These are phyloP conservation scores for Xiphias gladius DNA, from an alignment of 2,113 vertebrate genomes.

Conservation along the genomic window DNA sequence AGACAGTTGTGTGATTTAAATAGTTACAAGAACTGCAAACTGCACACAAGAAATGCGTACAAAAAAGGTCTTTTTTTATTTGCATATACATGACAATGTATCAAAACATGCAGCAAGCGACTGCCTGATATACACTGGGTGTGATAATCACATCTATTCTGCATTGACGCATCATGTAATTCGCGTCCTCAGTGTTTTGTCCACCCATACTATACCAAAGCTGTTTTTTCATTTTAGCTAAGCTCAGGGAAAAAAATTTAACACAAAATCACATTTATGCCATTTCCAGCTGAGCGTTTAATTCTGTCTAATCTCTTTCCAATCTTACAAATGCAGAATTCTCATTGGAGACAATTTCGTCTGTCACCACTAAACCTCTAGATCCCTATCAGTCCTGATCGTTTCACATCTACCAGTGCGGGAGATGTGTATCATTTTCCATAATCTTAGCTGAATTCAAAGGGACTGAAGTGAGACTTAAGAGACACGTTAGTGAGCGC, in stretches of 20 bases:
- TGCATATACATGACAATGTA: constrained; percentile 16
- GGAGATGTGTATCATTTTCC: constrained; percentile 79
- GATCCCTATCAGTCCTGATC: constrained; percentile 78
- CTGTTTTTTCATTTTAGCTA: constrained; percentile 38
- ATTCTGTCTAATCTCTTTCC: constrained; percentile 71
- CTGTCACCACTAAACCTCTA: constrained; percentile 77
- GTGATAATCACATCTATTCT: background rate
- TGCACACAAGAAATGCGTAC: background rate
- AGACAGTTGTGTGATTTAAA: constrained; percentile 34
- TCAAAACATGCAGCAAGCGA: constrained; percentile 4
- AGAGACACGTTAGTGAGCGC: constrained; percentile 62
- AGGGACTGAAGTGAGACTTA: constrained; percentile 71
- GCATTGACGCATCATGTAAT: constrained; percentile 10
- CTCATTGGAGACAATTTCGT: constrained; percentile 74
- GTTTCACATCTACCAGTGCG: constrained; percentile 75
- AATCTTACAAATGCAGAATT: constrained; percentile 74
- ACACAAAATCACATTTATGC: constrained; percentile 62
- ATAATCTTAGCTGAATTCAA: constrained; percentile 77
- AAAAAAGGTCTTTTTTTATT: constrained; percentile 7
- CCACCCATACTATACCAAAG: constrained; percentile 28
- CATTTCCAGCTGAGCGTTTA: constrained; percentile 60
- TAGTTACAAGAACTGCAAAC: background rate
- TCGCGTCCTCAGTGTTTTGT: constrained; percentile 16
- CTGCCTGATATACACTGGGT: background rate
- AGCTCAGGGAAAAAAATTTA: constrained; percentile 23